These are phyloP conservation scores for Carterocephalus palaemon DNA, from an alignment of 2,888 invertebrate species.

Conservation along the genomic window DNA sequence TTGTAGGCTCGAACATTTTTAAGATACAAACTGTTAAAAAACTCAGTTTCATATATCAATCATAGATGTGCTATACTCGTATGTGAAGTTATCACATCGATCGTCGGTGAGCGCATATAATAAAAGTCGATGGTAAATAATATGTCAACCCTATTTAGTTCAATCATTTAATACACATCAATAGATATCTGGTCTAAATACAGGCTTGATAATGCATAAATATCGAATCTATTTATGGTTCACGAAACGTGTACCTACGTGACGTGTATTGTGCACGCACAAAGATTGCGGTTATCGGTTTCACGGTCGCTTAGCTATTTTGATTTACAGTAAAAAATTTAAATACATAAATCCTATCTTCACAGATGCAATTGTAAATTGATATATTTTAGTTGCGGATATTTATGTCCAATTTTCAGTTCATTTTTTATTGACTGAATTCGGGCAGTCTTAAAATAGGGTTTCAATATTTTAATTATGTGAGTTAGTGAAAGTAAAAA, in stretches of 20 bases:
- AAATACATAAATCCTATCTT: constrained; percentile 8
- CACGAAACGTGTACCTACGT: constrained; percentile 44
- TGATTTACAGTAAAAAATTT: constrained; percentile 30
- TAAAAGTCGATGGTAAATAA: not conserved
- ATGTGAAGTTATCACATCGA: too few relatives aligned
- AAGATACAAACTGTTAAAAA: too few relatives aligned
- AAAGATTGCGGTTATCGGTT: constrained; percentile 51
- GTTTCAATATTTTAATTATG: too few relatives aligned
- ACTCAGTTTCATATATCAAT: constrained; percentile 17
- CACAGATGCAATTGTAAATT: constrained; percentile 9
- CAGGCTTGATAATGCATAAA: constrained; percentile 54
- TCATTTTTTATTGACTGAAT: too few relatives aligned
- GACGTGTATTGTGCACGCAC: constrained; percentile 59
- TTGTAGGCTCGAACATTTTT: too few relatives aligned
- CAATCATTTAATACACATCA: constrained; percentile 31
- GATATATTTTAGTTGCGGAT: constrained; percentile 11
- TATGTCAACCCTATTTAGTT: constrained; percentile 17
- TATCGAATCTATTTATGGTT: constrained; percentile 63
- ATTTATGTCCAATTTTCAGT: too few relatives aligned
- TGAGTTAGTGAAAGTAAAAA: too few relatives aligned
- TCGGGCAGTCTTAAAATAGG: too few relatives aligned
- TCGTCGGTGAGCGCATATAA: too few relatives aligned
- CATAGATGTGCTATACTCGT: constrained; percentile 27
- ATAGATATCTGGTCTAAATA: constrained; percentile 38
- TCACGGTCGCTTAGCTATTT: constrained; percentile 41